A percentile compares a stretch with the other conserved stretches of the same genome.
These are phyloP conservation scores for Melanostoma mellinum DNA, from an alignment of 2,888 invertebrate species.

Conservation along the genomic window DNA sequence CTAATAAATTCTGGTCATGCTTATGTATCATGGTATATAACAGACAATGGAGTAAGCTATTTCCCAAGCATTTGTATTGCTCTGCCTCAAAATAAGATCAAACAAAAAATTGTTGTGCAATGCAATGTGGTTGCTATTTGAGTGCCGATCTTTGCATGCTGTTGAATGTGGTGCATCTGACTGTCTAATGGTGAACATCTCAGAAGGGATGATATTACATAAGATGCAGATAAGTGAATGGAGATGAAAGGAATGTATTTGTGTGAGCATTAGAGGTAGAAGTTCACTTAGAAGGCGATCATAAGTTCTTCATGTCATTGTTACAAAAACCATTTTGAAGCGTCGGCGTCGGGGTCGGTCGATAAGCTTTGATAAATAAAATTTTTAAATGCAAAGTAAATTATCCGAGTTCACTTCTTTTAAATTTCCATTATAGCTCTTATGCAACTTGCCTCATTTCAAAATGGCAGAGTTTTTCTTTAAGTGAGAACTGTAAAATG, in stretches of 20 bases:
- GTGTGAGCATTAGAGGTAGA: neutral
- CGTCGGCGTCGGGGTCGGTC: too few relatives aligned
- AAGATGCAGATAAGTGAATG: conserved; percentile 40
- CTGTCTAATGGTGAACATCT: conserved; percentile 9
- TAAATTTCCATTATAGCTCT: too few relatives aligned
- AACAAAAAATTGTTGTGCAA: conserved; percentile 23
- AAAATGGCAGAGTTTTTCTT: too few relatives aligned
- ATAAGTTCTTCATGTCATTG: too few relatives aligned
- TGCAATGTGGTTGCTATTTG: conserved; percentile 23
- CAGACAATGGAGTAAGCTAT: conserved; percentile 1
- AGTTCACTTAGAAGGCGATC: too few relatives aligned
- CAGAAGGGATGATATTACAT: conserved; percentile 54
- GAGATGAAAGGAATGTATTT: conserved; percentile 34
- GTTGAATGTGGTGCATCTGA: conserved; percentile 59
- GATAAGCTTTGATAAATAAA: too few relatives aligned
- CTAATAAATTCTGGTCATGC: conserved; percentile 31
- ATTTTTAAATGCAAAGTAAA: too few relatives aligned
- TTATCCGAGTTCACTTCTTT: too few relatives aligned
- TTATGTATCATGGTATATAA: neutral
- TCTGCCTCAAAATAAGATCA: conserved; percentile 11
- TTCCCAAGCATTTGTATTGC: neutral
- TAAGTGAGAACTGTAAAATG: too few relatives aligned
- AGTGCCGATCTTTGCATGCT: conserved; percentile 21
- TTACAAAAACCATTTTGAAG: too few relatives aligned
- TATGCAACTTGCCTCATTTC: too few relatives aligned